A percentile compares a stretch with the other conserved stretches of the same genome.
Evolutionary conservation across 2,113 vertebrate genomes (phyloP).

Genomic region (Meles meles): DNA sequence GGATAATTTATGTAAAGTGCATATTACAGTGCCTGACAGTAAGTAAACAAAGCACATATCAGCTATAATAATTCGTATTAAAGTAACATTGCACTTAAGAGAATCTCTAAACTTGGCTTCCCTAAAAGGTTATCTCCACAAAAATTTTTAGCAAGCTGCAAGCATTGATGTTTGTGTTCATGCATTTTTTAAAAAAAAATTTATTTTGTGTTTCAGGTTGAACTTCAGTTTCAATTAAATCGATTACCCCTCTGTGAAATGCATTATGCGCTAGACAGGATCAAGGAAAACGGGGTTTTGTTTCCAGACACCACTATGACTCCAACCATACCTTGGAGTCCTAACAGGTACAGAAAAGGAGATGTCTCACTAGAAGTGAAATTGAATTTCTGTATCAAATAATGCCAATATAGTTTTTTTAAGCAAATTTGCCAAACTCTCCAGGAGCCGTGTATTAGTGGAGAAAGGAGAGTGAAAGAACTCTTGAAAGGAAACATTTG

Average conservation of each 20-base stretch:
- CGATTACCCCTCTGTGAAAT: slow-evolving; percentile 98
- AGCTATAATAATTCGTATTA: neutral
- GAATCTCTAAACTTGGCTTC: neutral
- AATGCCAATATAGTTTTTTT: neutral
- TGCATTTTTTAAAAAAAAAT: neutral
- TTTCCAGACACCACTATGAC: slow-evolving; percentile 94
- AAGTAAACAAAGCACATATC: neutral
- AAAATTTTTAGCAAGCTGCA: neutral
- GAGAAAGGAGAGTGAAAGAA: neutral
- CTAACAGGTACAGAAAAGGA: slow-evolving; percentile 90
- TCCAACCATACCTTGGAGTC: slow-evolving; percentile 98
- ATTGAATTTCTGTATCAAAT: slow-evolving; percentile 16
- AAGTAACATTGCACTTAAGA: neutral
- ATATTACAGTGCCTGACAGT: neutral
- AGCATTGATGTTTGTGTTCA: neutral
- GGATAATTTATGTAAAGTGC: neutral
- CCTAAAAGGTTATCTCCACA: neutral
- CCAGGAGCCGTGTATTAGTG: neutral
- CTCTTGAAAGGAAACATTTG: slow-evolving; percentile 44
- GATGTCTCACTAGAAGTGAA: neutral
- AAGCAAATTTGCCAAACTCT: neutral
- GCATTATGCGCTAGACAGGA: slow-evolving; percentile 98
- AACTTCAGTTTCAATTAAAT: slow-evolving; percentile 99
- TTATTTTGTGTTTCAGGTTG: slow-evolving; percentile 87
- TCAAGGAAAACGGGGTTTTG: slow-evolving; percentile 94